Evolutionary conservation across 2,113 vertebrate genomes (phyloP), one percentile per base, ranked within the genome.

Genomic region (Upupa epops): DNA sequence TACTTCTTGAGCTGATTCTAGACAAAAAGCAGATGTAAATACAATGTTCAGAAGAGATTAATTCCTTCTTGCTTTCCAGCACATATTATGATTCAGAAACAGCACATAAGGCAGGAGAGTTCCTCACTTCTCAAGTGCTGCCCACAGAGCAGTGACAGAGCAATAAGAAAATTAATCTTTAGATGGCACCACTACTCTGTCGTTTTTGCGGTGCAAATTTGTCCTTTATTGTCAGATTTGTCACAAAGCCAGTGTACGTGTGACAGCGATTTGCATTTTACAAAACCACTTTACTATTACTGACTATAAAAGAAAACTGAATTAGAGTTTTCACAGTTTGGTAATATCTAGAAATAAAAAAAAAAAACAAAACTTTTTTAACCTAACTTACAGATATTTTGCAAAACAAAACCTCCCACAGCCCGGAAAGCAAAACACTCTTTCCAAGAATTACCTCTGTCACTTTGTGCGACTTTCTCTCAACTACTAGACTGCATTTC

Each of bases 101-200:
- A 71, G n/a, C 22, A 70, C 5, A 11, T 26, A 54, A 65, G 17
- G 45, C 24, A 64, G 51, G 32, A 88, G 18, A 4, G 17, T 31
- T 64, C 55, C 36, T 86, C 26, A 9, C 60, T 59, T 83, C 71
- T 61, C 7, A 64, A 52, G 60, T 16, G 22, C 64, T 86, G 29
- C 70, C 55, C 40, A 37, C 8, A 75, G 31, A 31, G 11, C 2
- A 46, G 28, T n/a, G 10, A 75, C 16, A 86, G 60, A 91, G 70
- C 66, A 84, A 13, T 46, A 82, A 61, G 66, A 61, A 78, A 86
- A 86, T 42, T 11, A 81, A 88, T 82, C 90, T 55, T 86, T 86
- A 95, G 93, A 54, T 88, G 83, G 86, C 88, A 88, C 40, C 6
- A 0, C 51, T 65, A 83, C 46, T 58, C 76, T 68, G 26, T 48